phyloP scores from a whole-genome alignment of 2,113 vertebrate species.

The Anolis carolinensis region DNA sequence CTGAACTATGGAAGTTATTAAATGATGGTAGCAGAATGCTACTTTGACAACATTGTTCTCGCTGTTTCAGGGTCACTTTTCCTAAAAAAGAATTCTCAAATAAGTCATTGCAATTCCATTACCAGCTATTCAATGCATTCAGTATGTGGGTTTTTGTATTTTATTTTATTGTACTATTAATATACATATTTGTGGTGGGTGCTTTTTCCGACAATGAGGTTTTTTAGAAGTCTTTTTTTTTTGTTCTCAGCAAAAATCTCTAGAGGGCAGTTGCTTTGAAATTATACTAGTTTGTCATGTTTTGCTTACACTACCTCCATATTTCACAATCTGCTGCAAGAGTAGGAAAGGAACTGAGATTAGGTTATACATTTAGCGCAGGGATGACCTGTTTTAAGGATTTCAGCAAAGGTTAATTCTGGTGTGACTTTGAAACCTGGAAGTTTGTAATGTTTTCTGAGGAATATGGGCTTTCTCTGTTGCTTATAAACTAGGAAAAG shows the following conservation, averaged over 20 bases:
- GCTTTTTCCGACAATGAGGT: background rate
- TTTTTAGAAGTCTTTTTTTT: background rate
- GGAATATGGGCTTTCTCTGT: background rate
- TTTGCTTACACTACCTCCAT: background rate
- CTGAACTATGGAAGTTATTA: background rate
- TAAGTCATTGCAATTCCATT: background rate
- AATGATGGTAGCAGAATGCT: background rate
- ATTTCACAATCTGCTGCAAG: background rate
- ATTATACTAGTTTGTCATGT: background rate
- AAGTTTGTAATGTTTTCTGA: background rate
- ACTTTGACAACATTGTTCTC: background rate
- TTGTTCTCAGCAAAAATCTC: background rate
- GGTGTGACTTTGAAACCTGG: constrained; percentile 16
- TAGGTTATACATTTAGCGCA: background rate
- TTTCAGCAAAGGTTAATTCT: background rate
- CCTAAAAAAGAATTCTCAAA: background rate
- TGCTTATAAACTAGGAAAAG: background rate
- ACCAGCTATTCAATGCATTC: background rate
- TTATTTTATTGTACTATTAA: background rate
- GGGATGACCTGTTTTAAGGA: background rate
- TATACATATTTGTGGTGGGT: background rate
- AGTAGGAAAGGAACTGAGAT: background rate
- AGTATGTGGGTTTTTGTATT: background rate
- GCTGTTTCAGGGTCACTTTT: background rate
- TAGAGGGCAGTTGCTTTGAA: background rate